These are phyloP conservation scores for Bolborhynchus lineola DNA, from an alignment of 2,113 vertebrate species.

Conservation along the genomic window DNA sequence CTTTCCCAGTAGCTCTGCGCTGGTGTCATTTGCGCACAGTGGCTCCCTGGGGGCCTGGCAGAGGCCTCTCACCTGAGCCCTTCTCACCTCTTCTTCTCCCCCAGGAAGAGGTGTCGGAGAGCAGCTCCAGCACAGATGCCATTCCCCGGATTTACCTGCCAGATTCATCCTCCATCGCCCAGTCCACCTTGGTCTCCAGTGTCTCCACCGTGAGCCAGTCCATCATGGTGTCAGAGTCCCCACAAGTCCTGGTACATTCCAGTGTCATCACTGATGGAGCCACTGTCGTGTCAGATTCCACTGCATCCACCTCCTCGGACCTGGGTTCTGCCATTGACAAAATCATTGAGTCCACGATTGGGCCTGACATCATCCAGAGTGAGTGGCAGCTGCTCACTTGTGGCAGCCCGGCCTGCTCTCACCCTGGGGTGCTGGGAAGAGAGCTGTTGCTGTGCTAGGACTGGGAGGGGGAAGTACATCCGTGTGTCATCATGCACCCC, in stretches of 20 bases:
- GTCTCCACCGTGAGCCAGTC: conserved; percentile 87
- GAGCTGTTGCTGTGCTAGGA: not conserved
- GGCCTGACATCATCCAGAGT: conserved; percentile 93
- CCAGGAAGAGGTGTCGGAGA: conserved; percentile 89
- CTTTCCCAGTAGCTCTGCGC: not conserved
- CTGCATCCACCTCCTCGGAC: conserved; percentile 89
- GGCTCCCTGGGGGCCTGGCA: not conserved
- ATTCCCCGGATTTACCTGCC: conserved; percentile 86
- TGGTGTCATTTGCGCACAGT: fast-evolving
- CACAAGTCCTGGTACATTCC: conserved; percentile 89
- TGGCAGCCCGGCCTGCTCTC: not conserved
- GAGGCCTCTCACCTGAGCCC: not conserved
- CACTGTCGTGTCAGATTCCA: conserved; percentile 87
- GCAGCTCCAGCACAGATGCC: conserved; percentile 87
- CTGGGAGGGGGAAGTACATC: not conserved
- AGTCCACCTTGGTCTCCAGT: conserved; percentile 85
- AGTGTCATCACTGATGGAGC: conserved; percentile 84
- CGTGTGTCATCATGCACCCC: fast-evolving
- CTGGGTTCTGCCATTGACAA: conserved; percentile 93
- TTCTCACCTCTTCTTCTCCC: not conserved
- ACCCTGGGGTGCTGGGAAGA: not conserved
- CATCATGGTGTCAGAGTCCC: conserved; percentile 83
- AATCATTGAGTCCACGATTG: conserved; percentile 95
- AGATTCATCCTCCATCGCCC: conserved; percentile 89
- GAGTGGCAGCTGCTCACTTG: not conserved